Evolutionary conservation across 92 coral and sea anemone species (phyloP), one percentile per base, ranked within the genome.

Genomic region (Chrysogorgia sp.): DNA sequence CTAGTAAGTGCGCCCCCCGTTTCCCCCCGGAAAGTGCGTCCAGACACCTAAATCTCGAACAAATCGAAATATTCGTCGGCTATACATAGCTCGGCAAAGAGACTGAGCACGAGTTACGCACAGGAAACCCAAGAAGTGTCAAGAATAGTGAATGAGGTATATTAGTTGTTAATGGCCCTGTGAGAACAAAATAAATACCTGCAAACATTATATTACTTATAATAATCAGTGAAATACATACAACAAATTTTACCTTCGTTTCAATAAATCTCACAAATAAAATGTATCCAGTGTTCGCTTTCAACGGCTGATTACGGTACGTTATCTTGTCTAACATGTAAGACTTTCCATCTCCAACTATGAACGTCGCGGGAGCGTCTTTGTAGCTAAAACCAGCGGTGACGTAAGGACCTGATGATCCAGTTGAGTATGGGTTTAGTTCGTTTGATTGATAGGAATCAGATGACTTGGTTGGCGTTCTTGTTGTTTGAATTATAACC

Each of bases 281-380:
- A 14, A 47, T 49, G 12, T 69, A 69, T 45, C 30, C 55, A n/a
- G 76, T 23, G 20, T 69, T 30, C 12, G 19, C 40, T 26, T 69
- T 19, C 23, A 69, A 31, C 0, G 59, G 76, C 30, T 48, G 59
- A 48, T 69, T 69, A 12, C 28, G 0, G 40, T 45, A 45, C 1
- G 3, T 45, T 17, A 19, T 12, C 3, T 8, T 47, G 50, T 37
- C 28, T 24, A 13, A 69, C 0, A 10, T 25, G 55, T 69, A 69
- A 10, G 32, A 21, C 25, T 69, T 48, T 33, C 76, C 76, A 69
- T 69, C 41, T 24, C 76, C 76, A n/a, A 69, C 48, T 14, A 69
- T 60, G 20, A 69, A 69, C 9, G 76, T 14, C 4, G 6, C 30
- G 25, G 59, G 37, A 4, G 30, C n/a, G 32, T 21, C 59, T 28